Conservation (phyloP, 1,140 invertebrate genomes). For the Papilio xuthus region DNA sequence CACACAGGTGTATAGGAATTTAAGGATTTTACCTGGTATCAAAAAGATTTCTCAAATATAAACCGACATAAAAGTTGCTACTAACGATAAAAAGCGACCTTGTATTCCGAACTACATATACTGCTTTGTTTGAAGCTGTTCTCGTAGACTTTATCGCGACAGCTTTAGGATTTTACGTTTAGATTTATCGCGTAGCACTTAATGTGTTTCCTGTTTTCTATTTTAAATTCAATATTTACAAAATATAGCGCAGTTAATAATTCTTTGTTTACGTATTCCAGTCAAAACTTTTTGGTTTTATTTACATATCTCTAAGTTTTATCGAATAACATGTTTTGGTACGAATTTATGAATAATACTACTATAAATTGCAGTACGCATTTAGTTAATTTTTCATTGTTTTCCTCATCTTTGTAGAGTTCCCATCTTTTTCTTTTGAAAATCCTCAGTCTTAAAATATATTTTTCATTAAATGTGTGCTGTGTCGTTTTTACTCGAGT, state of each 20-base stretch:
- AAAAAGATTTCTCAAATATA: not conserved
- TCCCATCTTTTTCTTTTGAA: not conserved
- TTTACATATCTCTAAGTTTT: not conserved
- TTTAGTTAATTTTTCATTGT: not conserved
- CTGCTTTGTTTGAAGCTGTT: not conserved
- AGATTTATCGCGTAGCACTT: slow-evolving; percentile 6
- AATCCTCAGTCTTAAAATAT: not conserved
- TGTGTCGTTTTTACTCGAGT: not conserved
- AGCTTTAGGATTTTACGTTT: slow-evolving; percentile 35
- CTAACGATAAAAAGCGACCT: slow-evolving; percentile 50
- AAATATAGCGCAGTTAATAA: not conserved
- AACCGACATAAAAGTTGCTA: slow-evolving; percentile 42
- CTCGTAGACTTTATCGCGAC: slow-evolving; percentile 26
- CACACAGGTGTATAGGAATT: not conserved
- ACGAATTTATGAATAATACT: not conserved
- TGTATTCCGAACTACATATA: not conserved
- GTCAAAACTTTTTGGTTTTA: not conserved
- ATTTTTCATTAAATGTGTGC: not conserved
- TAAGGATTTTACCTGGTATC: not conserved
- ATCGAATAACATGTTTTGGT: slow-evolving; percentile 1
- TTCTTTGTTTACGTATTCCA: not conserved
- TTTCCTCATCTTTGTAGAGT: not conserved
- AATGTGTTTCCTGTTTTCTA: slow-evolving; percentile 14
- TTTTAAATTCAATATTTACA: slow-evolving; percentile 15
- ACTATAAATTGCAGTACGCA: not conserved